Percentiles rank a stretch among this genome's conserved stretches.
phyloP scores from a whole-genome alignment of 2,797 vertebrate genomes.

The Cyprinodon diabolis region DNA sequence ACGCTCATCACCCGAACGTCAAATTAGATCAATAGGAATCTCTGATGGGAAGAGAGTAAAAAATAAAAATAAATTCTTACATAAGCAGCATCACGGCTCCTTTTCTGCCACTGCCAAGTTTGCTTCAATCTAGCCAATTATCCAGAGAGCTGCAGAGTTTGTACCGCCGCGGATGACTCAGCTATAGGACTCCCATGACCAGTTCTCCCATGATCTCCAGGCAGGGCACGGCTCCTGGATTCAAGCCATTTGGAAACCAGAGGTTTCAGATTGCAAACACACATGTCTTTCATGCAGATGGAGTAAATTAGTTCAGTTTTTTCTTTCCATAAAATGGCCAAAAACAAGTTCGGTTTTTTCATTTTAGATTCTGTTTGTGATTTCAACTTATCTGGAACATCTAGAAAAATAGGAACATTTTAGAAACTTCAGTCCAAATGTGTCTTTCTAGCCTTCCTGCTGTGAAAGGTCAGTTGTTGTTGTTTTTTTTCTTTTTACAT shows the following conservation, averaged over 20 bases:
- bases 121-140: conserved; percentile 48
- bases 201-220: conserved; percentile 60
- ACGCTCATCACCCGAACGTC: conserved; percentile 70
- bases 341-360: too few species aligned
- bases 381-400: too few species aligned
- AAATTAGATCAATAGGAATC: conserved; percentile 75
- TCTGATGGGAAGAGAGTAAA: conserved; percentile 36
- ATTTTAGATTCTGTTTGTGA: not conserved
- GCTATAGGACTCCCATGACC: conserved; percentile 69
- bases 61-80: conserved; percentile 47
- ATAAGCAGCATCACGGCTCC: conserved; percentile 49
- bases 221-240: conserved; percentile 21
- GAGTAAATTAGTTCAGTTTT: not conserved
- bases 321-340: not conserved
- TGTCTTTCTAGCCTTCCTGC: not conserved
- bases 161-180: conserved; percentile 64
- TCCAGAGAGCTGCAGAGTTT: conserved; percentile 51
- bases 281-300: not conserved
- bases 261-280: conserved; percentile 9
- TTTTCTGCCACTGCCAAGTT: conserved; percentile 58
- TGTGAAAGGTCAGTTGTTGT: not conserved
- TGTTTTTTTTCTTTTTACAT: too few species aligned
- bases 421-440: not conserved
- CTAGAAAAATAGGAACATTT: not conserved
- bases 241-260: not conserved